A percentile compares a stretch with the other conserved stretches of the same genome.
phyloP scores from a whole-genome alignment of 2,888 invertebrate genomes.

The Caenorhabditis sp. region DNA sequence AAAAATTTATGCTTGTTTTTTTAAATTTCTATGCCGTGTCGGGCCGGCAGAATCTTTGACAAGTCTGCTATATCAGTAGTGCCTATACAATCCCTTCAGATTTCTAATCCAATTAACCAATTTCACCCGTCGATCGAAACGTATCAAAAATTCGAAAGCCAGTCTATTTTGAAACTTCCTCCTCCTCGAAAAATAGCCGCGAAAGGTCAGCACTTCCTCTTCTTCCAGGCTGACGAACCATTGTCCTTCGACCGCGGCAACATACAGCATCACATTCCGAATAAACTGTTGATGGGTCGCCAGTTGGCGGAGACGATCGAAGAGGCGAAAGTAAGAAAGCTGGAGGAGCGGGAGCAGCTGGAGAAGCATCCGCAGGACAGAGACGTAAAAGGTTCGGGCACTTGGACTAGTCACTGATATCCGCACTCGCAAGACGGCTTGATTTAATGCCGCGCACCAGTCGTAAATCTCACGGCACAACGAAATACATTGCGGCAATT shows the following conservation, averaged over 20 bases:
- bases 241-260: slow-evolving; percentile 61
- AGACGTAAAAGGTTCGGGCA: slow-evolving; percentile 33
- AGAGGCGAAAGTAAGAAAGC: slow-evolving; percentile 28
- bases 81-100: too few species aligned
- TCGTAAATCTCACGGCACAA: slow-evolving; percentile 14
- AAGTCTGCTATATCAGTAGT: too few species aligned
- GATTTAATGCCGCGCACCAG: slow-evolving; percentile 5
- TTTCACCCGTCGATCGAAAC: too few species aligned
- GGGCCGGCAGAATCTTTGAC: too few species aligned
- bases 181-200: neutral
- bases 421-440: too few species aligned
- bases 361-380: slow-evolving; percentile 49
- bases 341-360: slow-evolving; percentile 40
- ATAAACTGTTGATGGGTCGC: slow-evolving; percentile 17
- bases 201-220: neutral
- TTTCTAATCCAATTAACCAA: too few species aligned
- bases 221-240: slow-evolving; percentile 56
- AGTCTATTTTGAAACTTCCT: slow-evolving; percentile 2
- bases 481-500: slow-evolving; percentile 1
- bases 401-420: too few species aligned
- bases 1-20: too few species aligned
- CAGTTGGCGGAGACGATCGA: slow-evolving; percentile 45
- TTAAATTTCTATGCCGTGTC: too few species aligned
- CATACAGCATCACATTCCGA: slow-evolving; percentile 48
- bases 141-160: too few species aligned